phyloP scores from a whole-genome alignment of 2,797 vertebrate genomes.

The Zenarchopterus dispar region DNA sequence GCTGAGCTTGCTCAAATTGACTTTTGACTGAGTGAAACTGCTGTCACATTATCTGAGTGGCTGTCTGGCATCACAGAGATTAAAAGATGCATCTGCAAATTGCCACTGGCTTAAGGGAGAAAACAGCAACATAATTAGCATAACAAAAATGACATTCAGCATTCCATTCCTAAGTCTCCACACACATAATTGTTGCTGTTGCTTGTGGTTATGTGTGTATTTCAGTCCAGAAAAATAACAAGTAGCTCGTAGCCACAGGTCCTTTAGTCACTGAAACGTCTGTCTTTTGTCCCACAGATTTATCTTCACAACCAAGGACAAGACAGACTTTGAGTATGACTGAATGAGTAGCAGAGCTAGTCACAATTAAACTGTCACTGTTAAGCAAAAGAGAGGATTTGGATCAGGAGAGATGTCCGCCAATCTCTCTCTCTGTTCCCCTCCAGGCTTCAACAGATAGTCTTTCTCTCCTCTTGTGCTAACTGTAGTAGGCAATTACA shows the following conservation, averaged over 20 bases:
- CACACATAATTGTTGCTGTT: neutral
- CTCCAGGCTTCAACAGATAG: slow-evolving; percentile 62
- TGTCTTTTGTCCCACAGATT: slow-evolving; percentile 39
- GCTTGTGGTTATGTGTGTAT: neutral
- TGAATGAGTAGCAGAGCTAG: slow-evolving; percentile 62
- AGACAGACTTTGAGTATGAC: slow-evolving; percentile 4
- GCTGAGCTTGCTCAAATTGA: slow-evolving; percentile 33
- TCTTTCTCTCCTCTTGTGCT: slow-evolving; percentile 31
- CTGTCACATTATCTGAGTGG: slow-evolving; percentile 25
- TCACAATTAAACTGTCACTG: slow-evolving; percentile 73
- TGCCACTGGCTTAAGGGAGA: neutral
- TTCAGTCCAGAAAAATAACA: slow-evolving; percentile 17
- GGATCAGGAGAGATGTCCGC: slow-evolving; percentile 61
- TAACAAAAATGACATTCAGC: slow-evolving; percentile 13
- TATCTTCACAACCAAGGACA: slow-evolving; percentile 51
- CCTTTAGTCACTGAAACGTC: slow-evolving; percentile 46
- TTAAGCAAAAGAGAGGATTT: slow-evolving; percentile 71
- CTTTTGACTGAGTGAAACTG: slow-evolving; percentile 32
- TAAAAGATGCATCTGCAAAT: slow-evolving; percentile 32
- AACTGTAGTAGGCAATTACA: slow-evolving; percentile 65
- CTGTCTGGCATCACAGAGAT: slow-evolving; percentile 28
- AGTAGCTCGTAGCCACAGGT: slow-evolving; percentile 28
- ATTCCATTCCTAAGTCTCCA: slow-evolving; percentile 7
- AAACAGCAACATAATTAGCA: slow-evolving; percentile 11
- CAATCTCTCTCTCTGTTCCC: slow-evolving; percentile 45